Base-by-base conservation (phyloP, 2,113 vertebrate genomes). In the Cnemophilus loriae region DNA sequence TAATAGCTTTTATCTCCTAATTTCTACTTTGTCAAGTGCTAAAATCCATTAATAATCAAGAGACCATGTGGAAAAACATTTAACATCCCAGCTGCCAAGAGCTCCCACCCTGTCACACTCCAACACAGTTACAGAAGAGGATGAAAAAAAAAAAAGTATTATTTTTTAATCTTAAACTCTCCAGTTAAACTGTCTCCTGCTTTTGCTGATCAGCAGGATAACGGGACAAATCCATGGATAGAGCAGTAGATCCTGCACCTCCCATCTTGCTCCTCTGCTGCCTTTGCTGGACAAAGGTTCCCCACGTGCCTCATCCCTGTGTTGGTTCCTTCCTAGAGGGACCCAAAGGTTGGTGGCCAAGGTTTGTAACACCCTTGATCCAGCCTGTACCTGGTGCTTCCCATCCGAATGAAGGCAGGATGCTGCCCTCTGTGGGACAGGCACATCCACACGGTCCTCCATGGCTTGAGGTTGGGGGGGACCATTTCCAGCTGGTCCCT, bases 31-130 rank as follows among this genome's bases (percentile, higher is more conserved):
- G 95, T 86, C 89, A 84, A 97, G 92, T 94, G 84, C 92, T 96
- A 83, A 96, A 95, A 96, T 95, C 94, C 96, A 93, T 97, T 97
- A 97, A 97, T 78, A 89, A 97, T 95, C 97, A 97, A 91, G 83
- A 96, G 84, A 85, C 60, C 95, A 82, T 26, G 71, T 87, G 74
- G 50, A 96, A 97, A 96, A 92, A 91, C 92, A 92, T 86, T 97
- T 74, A 96, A 92, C 74, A 83, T 85, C 70, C 77, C 87, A 73
- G 89, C 79, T 91, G 71, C 90, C 90, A 84, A 94, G 70, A 86
- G 94, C 60, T 84, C 42, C 69, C 24, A 56, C 67, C 93, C 77
- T 42, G 60, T 75, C 53, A 92, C 27, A 14, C 52, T 65, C 47
- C 24, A 73, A 42, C 44, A 91, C 90, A 87, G 83, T 57, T 57